Base-by-base conservation (phyloP, 2,113 vertebrate species). In the Atlantisia rogersi region DNA sequence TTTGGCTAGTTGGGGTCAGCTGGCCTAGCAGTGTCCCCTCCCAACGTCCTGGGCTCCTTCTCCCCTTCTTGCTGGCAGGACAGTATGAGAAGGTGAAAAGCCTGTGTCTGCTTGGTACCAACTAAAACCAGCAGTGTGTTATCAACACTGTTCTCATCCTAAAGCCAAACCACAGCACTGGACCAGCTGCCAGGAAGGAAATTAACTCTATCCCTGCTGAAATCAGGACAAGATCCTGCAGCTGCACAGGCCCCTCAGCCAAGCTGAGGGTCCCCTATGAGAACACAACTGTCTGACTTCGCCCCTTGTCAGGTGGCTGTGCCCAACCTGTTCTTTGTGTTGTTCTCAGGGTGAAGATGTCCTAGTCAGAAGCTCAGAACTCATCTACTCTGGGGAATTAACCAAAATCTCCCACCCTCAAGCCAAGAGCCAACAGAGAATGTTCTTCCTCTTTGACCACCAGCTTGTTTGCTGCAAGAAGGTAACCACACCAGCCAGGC, bases 381-480 rank as follows among this genome's bases (percentile, higher is more conserved):
- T 99, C 94, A 99, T 99, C 97, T 99, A 99, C 92, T 99, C 99
- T 0, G 99, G 99, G 67, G 99, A 99, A 97, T 94, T 99, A 97
- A 98, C 98, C 58, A 99, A 99, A 71, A 97, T 99, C 50, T 99
- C 99, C 40, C 98, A 98, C 89, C 99, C 99, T 87, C 99, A 99
- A 96, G 98, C 98, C 92, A 99, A 98, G 98, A 98, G 98, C 95
- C 99, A 99, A 67, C 99, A 99, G 96, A 98, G 99, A 95, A 99
- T 99, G 98, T 99, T 99, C 93, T 99, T 99, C 95, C 98, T 99
- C 65, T 99, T 99, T 3, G 99, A 99, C 92, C 99, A 99, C 95
- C 99, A 99, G 97, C 98, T 99, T 93, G 98, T 99, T 68, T 99
- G 98, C 98, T 99, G 99, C 97, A 99, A 99, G 96, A 99, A 99